Evolutionary conservation across 2,113 vertebrate genomes (phyloP).

Genomic region (Galbula dea): DNA sequence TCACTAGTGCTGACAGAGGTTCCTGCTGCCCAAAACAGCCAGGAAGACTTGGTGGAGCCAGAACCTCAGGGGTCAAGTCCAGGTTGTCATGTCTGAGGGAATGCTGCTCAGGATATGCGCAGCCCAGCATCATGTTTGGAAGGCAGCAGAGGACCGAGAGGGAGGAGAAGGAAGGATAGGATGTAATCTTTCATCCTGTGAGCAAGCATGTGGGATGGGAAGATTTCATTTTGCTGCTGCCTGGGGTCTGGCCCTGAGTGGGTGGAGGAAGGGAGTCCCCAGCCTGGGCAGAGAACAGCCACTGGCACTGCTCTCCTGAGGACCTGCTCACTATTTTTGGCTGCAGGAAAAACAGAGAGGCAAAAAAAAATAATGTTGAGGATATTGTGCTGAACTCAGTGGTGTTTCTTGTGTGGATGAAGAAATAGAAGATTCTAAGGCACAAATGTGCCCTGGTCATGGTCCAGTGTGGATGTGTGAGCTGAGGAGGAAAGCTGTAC

Average conservation of each 20-base stretch:
- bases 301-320: not conserved
- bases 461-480: accelerated
- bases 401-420: not conserved
- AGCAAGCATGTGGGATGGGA: not conserved
- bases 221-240: constrained; percentile 1
- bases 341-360: not conserved
- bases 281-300: not conserved
- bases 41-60: constrained; percentile 81
- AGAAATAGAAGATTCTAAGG: not conserved
- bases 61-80: constrained; percentile 86
- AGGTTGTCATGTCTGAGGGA: constrained; percentile 67
- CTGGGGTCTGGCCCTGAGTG: not conserved
- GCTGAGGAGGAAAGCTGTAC: not conserved
- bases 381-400: not conserved
- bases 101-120: not conserved
- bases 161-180: constrained; percentile 62
- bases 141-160: constrained; percentile 14
- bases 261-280: constrained; percentile 16
- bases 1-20: constrained; percentile 61
- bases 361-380: not conserved
- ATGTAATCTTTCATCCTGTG: constrained; percentile 42
- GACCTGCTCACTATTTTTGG: not conserved
- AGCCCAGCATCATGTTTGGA: not conserved
- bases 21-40: constrained; percentile 48
- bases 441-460: accelerated